Evolutionary conservation across 1,140 invertebrate genomes (phyloP).

Genomic region (Mactra quadrangularis): DNA sequence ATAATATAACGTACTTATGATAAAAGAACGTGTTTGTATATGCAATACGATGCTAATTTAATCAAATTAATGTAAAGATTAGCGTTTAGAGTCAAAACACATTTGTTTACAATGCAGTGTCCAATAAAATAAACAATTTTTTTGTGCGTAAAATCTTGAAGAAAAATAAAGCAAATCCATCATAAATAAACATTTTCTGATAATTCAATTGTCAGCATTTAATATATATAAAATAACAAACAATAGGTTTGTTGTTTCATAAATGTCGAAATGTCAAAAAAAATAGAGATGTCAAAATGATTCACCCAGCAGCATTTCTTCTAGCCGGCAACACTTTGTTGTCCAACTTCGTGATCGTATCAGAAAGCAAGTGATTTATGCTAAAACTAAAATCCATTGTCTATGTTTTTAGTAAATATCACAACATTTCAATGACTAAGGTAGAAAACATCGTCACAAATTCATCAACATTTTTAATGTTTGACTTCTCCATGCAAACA

Average conservation of each 20-base stretch:
- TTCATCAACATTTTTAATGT: slow-evolving; percentile 57
- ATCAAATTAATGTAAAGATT: too few species aligned
- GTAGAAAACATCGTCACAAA: slow-evolving; percentile 24
- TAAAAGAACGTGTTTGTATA: too few species aligned
- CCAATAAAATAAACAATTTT: neutral
- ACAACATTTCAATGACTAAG: slow-evolving; percentile 8
- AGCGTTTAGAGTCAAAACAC: too few species aligned
- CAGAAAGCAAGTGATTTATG: slow-evolving; percentile 74
- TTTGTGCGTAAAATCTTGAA: neutral
- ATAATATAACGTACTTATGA: too few species aligned
- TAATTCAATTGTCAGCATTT: neutral
- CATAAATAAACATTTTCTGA: neutral
- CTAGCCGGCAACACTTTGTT: slow-evolving; percentile 68
- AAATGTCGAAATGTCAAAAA: neutral
- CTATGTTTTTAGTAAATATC: slow-evolving; percentile 5
- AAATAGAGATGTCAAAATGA: neutral
- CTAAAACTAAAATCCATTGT: slow-evolving; percentile 81
- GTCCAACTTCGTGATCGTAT: slow-evolving; percentile 77
- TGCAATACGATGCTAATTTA: too few species aligned
- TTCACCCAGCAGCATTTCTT: slow-evolving; percentile 70
- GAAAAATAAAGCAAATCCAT: neutral
- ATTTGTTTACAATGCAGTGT: neutral
- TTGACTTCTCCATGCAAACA: slow-evolving; percentile 73
- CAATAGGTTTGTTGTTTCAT: neutral
- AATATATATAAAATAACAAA: neutral